Conservation (phyloP, 2,113 vertebrate genomes). For the Aphyosemion australe region DNA sequence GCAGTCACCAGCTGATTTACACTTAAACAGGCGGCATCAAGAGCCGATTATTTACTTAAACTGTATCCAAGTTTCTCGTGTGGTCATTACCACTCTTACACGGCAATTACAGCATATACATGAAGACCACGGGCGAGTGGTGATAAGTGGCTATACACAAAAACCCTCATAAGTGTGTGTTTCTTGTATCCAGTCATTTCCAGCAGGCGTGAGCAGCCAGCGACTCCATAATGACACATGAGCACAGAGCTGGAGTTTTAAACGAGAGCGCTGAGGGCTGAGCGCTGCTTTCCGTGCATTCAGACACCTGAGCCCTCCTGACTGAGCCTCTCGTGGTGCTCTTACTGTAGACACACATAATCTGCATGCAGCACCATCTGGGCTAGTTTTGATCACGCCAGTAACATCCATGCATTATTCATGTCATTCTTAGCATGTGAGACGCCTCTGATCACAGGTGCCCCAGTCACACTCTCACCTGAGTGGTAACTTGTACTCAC, state of each 20-base stretch:
- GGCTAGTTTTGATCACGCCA: slow-evolving; percentile 25
- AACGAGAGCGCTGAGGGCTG: not conserved
- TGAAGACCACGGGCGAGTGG: slow-evolving; percentile 37
- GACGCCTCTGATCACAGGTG: slow-evolving; percentile 47
- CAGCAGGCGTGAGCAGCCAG: slow-evolving; percentile 11
- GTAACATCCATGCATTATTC: slow-evolving; percentile 30
- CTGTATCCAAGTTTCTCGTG: slow-evolving; percentile 14
- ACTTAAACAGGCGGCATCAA: slow-evolving; percentile 52
- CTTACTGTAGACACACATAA: slow-evolving; percentile 3
- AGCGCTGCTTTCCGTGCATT: slow-evolving; percentile 1
- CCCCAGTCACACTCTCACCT: slow-evolving; percentile 15
- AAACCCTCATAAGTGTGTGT: slow-evolving; percentile 34
- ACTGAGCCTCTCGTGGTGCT: not conserved
- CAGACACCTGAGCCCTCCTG: slow-evolving; percentile 28
- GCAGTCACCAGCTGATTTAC: slow-evolving; percentile 31
- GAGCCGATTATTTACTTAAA: slow-evolving; percentile 40
- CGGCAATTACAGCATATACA: slow-evolving; percentile 36
- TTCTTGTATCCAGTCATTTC: slow-evolving; percentile 41
- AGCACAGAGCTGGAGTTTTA: not conserved
- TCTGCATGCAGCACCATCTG: slow-evolving; percentile 6
- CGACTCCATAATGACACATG: slow-evolving; percentile 5
- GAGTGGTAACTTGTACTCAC: not conserved
- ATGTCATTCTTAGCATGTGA: slow-evolving; percentile 53
- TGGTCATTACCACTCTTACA: slow-evolving; percentile 35
- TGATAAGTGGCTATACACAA: slow-evolving; percentile 16